Percentiles rank a stretch among this genome's conserved stretches.
Evolutionary conservation across 2,113 vertebrate species (phyloP).

Genomic region (Corythornis cristatus): DNA sequence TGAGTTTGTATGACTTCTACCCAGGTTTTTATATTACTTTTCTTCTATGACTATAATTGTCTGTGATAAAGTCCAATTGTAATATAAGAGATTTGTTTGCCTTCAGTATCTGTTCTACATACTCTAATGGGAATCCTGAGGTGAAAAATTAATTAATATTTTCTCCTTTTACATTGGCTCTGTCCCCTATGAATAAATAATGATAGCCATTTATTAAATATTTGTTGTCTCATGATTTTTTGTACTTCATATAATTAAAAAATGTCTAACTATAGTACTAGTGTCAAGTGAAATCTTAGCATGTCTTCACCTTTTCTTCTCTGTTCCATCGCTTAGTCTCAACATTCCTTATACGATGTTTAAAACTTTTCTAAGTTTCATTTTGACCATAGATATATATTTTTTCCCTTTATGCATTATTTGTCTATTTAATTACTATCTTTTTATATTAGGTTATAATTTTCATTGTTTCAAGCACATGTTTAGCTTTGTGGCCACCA

Average conservation of each 20-base stretch:
- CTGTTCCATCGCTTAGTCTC: not conserved
- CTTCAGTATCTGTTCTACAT: not conserved
- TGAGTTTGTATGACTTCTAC: not conserved
- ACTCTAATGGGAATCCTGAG: not conserved
- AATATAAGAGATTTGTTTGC: not conserved
- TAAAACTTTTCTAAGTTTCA: not conserved
- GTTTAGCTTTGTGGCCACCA: not conserved
- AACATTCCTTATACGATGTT: not conserved
- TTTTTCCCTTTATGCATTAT: not conserved
- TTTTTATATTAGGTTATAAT: not conserved
- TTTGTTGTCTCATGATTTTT: not conserved
- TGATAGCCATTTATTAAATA: not conserved
- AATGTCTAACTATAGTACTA: not conserved
- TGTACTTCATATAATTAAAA: constrained; percentile 32
- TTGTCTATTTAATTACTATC: not conserved
- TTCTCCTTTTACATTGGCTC: constrained; percentile 2
- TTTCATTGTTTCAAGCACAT: not conserved
- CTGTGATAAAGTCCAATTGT: not conserved
- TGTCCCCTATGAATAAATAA: constrained; percentile 27
- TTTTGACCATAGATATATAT: not conserved
- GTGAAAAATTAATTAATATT: constrained; percentile 35
- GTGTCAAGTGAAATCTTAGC: not conserved
- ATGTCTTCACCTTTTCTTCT: constrained; percentile 2
- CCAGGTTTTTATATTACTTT: not conserved
- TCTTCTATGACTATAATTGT: not conserved